Base-by-base conservation (phyloP, 2,888 invertebrate species). In the Yponomeuta plumbellus region DNA sequence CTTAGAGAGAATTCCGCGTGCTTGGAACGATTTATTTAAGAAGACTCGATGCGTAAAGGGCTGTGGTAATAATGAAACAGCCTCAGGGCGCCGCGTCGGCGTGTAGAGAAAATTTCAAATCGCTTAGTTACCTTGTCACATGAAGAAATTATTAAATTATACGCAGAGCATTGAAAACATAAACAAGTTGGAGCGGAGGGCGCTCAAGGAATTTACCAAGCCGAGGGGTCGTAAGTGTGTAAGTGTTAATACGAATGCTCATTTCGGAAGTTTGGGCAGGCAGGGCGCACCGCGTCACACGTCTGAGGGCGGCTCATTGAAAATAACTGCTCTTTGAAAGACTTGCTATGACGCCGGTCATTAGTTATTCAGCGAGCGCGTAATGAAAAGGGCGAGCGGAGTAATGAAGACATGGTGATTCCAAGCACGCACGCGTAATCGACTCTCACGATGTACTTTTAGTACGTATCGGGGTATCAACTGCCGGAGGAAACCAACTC, bases 341-440 rank as follows among this genome's bases (percentile, higher is more conserved):
- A 79, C 80, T 79, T 77, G 81, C 76, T 81, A 80, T 79, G 79
- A 77, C 80, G 81, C 76, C 77, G 75, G 78, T 81, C 83, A 84
- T 88, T 84, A 85, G 84, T 86, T 85, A 87, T 85, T 86, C 84
- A 84, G 81, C 76, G 76, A 77, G 73, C 77, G 76, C 78, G 79
- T 52, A 88, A 88, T 86, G 85, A 88, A 86, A 80, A 84, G 84
- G 85, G 86, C 74, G 83, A 78, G 75, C 66, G 56, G 66, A 52
- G 82, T 86, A 88, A 88, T 88, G 85, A 87, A 82, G 80, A 77
- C 81, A 83, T 83, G 79, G 79, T 82, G 80, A 89, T 87, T 87
- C 88, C 69, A 79, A 80, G 82, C 87, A 88, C 88, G 87, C 83
- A 75, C 76, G 80, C 78, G 79, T 82, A 84, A 84, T 84, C 83